Evolutionary conservation across 2,797 vertebrate species (phyloP).

Genomic region (Channallabes apus): DNA sequence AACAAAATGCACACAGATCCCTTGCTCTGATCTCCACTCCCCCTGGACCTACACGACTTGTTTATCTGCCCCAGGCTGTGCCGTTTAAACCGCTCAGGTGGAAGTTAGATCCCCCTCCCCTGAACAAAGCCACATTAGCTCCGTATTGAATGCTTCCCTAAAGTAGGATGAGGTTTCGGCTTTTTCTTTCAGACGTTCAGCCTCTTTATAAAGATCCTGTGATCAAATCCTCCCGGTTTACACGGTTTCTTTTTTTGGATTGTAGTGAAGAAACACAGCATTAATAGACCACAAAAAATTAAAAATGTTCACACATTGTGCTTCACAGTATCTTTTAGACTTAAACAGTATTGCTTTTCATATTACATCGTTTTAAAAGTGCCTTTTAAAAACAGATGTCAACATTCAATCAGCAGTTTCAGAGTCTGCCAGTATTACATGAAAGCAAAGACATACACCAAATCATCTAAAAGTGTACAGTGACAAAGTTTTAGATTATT

Average conservation of each 20-base stretch:
- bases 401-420: background rate
- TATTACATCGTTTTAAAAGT: background rate
- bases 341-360: background rate
- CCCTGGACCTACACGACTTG: constrained; percentile 47
- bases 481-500: background rate
- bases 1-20: constrained; percentile 21
- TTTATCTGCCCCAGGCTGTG: constrained; percentile 50
- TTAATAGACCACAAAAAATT: background rate
- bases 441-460: background rate
- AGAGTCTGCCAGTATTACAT: background rate
- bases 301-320: background rate
- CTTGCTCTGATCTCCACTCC: constrained; percentile 40
- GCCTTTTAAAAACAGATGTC: background rate
- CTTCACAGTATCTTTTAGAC: background rate
- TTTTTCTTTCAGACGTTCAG: background rate
- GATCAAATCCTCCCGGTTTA: background rate
- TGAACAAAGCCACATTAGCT: background rate
- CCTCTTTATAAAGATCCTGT: background rate
- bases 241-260: background rate
- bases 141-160: too few species aligned
- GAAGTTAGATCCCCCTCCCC: background rate
- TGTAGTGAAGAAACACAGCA: background rate
- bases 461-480: background rate
- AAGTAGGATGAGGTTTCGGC: background rate
- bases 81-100: background rate